Evolutionary conservation across 2,113 vertebrate genomes (phyloP).

Genomic region (Cichladusa arquata): DNA sequence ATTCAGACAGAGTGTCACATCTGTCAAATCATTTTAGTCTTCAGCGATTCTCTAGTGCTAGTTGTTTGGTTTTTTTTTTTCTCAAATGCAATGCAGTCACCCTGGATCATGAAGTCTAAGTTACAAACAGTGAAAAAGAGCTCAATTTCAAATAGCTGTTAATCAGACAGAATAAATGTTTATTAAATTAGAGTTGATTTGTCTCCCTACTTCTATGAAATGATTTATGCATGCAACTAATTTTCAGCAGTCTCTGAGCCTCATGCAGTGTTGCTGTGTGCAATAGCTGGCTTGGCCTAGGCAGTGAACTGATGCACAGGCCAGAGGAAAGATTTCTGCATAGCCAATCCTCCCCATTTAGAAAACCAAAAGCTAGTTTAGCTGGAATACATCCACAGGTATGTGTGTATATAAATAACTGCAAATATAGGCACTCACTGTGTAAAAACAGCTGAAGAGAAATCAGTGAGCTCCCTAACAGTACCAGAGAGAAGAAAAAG

Average conservation of each 20-base stretch:
- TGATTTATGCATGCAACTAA: not conserved
- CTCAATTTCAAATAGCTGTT: not conserved
- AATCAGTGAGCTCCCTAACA: not conserved
- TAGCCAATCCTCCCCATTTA: not conserved
- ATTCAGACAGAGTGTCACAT: not conserved
- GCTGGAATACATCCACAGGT: not conserved
- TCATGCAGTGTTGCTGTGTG: not conserved
- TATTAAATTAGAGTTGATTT: not conserved
- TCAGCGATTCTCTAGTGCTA: not conserved
- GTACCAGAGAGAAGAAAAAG: not conserved
- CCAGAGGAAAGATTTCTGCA: not conserved
- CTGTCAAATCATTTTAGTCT: not conserved
- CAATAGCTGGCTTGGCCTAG: not conserved
- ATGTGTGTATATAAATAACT: not conserved
- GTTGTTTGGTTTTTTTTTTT: not conserved
- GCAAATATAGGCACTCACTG: not conserved
- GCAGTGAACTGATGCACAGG: not conserved
- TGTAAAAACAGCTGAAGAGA: not conserved
- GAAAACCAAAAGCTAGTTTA: not conserved
- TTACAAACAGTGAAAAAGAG: not conserved
- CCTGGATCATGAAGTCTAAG: not conserved
- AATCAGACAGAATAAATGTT: not conserved
- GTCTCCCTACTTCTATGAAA: not conserved
- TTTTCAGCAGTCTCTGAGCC: not conserved
- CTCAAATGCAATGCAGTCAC: not conserved